These are phyloP conservation scores for Tillus elongatus DNA, from an alignment of 2,888 invertebrate species.

Conservation along the genomic window DNA sequence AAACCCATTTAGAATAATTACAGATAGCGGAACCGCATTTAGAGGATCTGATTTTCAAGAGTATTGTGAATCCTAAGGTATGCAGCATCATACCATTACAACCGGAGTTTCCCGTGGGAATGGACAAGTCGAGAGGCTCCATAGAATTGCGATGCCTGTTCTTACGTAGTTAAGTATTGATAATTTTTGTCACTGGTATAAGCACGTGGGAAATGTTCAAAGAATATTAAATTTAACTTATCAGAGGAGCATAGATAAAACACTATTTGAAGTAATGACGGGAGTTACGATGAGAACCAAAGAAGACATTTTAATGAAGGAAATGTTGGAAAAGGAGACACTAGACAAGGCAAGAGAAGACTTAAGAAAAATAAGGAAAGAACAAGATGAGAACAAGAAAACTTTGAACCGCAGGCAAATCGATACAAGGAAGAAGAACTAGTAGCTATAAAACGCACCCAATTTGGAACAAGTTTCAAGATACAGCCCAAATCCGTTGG, in stretches of 20 bases:
- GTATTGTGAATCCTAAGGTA: slow-evolving; percentile 31
- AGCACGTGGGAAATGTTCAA: slow-evolving; percentile 13
- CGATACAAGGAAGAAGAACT: slow-evolving; percentile 23
- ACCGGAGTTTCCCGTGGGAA: too few relatives aligned
- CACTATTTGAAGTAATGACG: slow-evolving; percentile 24
- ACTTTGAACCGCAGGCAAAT: slow-evolving; percentile 20
- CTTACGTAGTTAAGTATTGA: slow-evolving; percentile 31
- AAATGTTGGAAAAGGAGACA: too few relatives aligned
- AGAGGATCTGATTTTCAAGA: slow-evolving; percentile 30
- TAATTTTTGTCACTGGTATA: too few relatives aligned
- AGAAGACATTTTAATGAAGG: slow-evolving; percentile 20
- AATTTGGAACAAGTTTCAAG: slow-evolving; percentile 33
- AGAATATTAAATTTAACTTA: slow-evolving; percentile 19
- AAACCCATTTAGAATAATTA: slow-evolving; percentile 31
- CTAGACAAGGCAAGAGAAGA: slow-evolving; percentile 17
- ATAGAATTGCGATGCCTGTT: slow-evolving; percentile 25
- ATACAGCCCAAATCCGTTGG: slow-evolving; percentile 32
- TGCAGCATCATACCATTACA: slow-evolving; percentile 29
- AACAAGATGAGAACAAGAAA: slow-evolving; percentile 22
- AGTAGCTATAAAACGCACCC: slow-evolving; percentile 34
- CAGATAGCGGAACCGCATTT: slow-evolving; percentile 34
- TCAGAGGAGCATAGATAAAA: too few relatives aligned
- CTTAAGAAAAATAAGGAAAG: slow-evolving; percentile 16
- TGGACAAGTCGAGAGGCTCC: slow-evolving; percentile 28
- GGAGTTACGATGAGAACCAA: slow-evolving; percentile 23